Evolutionary conservation across 92 coral and sea anemone genomes (phyloP), one percentile per base, ranked within the genome.

Genomic region (Bergia sp.): DNA sequence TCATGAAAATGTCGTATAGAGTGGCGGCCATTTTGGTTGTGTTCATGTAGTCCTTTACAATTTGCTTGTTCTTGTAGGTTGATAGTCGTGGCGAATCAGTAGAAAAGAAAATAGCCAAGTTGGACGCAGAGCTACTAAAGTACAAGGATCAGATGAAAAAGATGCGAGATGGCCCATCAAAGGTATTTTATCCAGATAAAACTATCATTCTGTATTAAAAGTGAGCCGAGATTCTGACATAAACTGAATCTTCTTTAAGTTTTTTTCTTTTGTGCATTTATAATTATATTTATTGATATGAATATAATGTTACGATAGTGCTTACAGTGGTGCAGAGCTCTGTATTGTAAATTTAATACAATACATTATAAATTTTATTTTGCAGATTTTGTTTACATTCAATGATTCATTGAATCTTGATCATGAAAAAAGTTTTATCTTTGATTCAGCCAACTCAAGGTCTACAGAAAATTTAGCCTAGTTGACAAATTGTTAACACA

Each of bases 101-200:
- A 42, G 99, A 97, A 76, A 97, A 97, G 88, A 97, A 97, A 85
- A 91, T 97, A 21, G 89, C 95, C 41, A 97, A 97, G 75, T 95
- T 97, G 74, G 99, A 97, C 87, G 95, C 94, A 76, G 99, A 97
- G 61, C 91, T 97, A 40, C 64, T 94, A 89, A 97, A 97, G 76
- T 97, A 97, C 86, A 97, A 97, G 75, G 99, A 97, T 45, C 99
- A 97, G 88, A 97, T 97, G 99, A 97, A 97, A 91, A 97, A 97
- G 89, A 97, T 97, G 99, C 91, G 99, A 83, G 99, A 97, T 40
- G 99, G 99, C 16, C 96, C 99, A 29, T 97, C 99, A 61, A 97
- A 97, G 99, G 99, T 97, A 79, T 64, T 92, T 77, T 83, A 37
- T 36, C 69, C n/a, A 43, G 1, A 53, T 42, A 36, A 5, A 12